Percentiles rank a stretch among this genome's conserved stretches.
These are phyloP conservation scores for Heteromormyrus szaboi DNA, from an alignment of 2,797 vertebrate species.

Conservation along the genomic window DNA sequence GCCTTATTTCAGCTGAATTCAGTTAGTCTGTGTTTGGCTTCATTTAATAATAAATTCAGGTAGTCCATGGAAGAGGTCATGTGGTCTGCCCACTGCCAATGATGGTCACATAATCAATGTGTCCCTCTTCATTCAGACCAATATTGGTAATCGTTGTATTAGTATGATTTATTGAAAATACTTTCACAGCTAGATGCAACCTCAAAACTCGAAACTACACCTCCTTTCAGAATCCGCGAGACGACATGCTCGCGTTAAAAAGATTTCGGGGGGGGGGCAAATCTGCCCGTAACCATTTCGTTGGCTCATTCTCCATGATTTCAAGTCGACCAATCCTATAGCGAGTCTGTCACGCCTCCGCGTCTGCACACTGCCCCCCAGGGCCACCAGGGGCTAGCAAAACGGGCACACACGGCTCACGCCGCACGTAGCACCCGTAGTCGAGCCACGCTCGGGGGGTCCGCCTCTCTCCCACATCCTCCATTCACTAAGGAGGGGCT, in stretches of 20 bases:
- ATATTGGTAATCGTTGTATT: neutral
- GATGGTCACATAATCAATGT: neutral
- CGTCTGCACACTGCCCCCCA: constrained; percentile 17
- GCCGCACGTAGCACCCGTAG: constrained; percentile 34
- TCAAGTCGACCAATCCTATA: neutral
- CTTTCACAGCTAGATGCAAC: neutral
- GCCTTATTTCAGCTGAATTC: neutral
- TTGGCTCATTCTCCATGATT: constrained; percentile 8
- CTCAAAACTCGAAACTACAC: neutral
- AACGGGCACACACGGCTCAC: constrained; percentile 19
- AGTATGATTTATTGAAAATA: neutral
- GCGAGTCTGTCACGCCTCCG: neutral
- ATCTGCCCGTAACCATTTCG: neutral
- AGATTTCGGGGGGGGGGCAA: neutral
- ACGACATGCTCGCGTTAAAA: neutral
- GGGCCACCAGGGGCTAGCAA: constrained; percentile 20
- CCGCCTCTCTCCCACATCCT: constrained; percentile 23
- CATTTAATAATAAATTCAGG: neutral
- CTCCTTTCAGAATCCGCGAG: neutral
- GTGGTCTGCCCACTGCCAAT: neutral
- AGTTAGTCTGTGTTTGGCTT: neutral
- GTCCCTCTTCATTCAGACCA: neutral
- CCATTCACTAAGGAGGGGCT: constrained; percentile 15
- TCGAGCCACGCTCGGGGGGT: constrained; percentile 19
- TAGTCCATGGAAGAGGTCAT: neutral